Evolutionary conservation across 2,113 vertebrate genomes (phyloP), one percentile per base, ranked within the genome.

Genomic region (Neogobius melanostomus): DNA sequence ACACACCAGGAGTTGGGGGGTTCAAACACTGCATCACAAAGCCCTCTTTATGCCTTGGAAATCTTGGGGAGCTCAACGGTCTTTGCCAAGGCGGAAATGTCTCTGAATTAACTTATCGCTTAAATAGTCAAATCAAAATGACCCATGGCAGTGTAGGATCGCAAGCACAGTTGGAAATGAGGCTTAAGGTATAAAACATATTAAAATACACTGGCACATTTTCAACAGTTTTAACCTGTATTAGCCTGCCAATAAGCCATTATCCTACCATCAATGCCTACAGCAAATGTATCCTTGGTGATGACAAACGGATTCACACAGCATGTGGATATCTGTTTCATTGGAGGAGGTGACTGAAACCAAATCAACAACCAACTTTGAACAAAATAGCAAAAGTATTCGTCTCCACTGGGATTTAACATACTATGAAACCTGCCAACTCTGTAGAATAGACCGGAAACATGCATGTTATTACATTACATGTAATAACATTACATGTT

Each of bases 11-110:
- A 64, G 50, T 45, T 44, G 11, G 66, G 76, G 62, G 11, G 17
- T 54, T 82, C 70, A 14, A 15, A 81, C 47, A 75, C 67, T 71
- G 60, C 42, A 8, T 66, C 65, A 76, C 16, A 71, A 61, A 69
- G 47, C 17, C 43, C 14, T 69, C 45, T 82, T 51, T 64, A 60
- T 70, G 52, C 64, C 51, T 70, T 48, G 54, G 67, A 72, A 68
- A 68, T 48, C 65, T 75, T 63, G 54, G n/a, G 21, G 60, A 46
- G 46, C 57, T 60, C 68, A 51, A 50, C 17, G 21, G 43, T 68
- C 62, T 66, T n/a, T 69, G 57, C 11, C 67, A 16, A 73, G 73
- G 47, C 53, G 44, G 53, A 75, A 70, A 53, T 68, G 61, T 12
- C 59, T 73, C 42, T 49, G 69, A 69, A 80, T 56, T 36, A 8